Conservation (phyloP, 2,113 vertebrate genomes). For the Struthidea cinerea region DNA sequence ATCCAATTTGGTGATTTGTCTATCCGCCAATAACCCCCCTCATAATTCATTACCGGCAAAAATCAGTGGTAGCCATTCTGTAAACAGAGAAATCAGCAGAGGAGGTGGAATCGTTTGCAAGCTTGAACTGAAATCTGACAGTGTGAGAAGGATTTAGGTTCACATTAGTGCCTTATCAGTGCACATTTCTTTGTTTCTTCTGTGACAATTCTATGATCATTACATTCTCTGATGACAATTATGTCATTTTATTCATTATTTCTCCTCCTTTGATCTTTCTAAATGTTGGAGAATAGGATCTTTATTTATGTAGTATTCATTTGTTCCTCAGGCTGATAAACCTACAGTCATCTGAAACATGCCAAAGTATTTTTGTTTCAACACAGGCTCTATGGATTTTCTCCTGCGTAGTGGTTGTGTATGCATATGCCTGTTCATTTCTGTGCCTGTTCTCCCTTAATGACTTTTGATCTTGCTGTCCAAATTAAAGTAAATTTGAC, state of each 20-base stretch:
- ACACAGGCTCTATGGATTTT: not conserved
- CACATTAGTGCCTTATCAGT: not conserved
- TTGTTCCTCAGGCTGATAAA: not conserved
- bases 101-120: not conserved
- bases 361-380: not conserved
- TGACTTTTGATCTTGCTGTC: constrained; percentile 51
- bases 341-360: not conserved
- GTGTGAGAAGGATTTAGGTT: not conserved
- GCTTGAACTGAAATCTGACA: not conserved
- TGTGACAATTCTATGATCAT: not conserved
- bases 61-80: not conserved
- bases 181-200: not conserved
- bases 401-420: not conserved
- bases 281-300: not conserved
- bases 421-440: not conserved
- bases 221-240: constrained; percentile 10
- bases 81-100: not conserved
- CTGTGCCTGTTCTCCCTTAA: not conserved
- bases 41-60: not conserved
- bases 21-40: not conserved
- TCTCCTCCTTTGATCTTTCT: constrained; percentile 14
- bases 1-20: not conserved
- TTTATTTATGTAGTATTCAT: constrained; percentile 32
- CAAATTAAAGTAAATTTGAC: constrained; percentile 43
- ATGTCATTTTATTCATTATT: not conserved